Evolutionary conservation across 1,140 invertebrate genomes (phyloP).

Genomic region (Epicauta chinensis): DNA sequence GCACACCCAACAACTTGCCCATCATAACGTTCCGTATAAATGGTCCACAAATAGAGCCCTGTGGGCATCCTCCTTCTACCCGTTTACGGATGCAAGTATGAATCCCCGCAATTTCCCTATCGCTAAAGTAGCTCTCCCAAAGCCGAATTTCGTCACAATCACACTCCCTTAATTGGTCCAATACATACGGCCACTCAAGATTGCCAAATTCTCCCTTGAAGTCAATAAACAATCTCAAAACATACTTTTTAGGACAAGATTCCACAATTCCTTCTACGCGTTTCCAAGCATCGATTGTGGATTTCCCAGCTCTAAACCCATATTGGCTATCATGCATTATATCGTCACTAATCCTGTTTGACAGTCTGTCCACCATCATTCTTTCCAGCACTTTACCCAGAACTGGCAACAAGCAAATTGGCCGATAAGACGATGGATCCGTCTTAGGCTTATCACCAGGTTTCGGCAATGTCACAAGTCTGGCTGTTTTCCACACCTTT

Average conservation of each 20-base stretch:
- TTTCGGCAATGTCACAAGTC: conserved; percentile 29
- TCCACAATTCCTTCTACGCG: conserved; percentile 22
- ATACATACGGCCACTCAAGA: conserved; percentile 40
- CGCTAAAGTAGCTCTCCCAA: conserved; percentile 1
- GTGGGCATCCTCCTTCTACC: conserved; percentile 18
- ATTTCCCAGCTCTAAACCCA: conserved; percentile 25
- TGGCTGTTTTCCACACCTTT: conserved; percentile 21
- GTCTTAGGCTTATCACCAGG: neutral
- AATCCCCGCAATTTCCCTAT: neutral
- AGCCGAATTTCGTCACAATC: neutral
- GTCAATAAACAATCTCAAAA: conserved; percentile 39
- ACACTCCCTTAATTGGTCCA: conserved; percentile 8
- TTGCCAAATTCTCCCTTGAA: conserved; percentile 44
- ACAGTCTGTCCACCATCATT: conserved; percentile 23
- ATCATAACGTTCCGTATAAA: conserved; percentile 20
- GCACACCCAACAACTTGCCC: neutral
- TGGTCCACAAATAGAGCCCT: conserved; percentile 28
- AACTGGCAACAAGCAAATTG: conserved; percentile 30
- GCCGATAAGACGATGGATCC: conserved; percentile 30
- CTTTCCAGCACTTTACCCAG: conserved; percentile 33
- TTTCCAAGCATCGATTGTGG: conserved; percentile 38
- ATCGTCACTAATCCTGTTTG: neutral
- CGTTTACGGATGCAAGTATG: neutral
- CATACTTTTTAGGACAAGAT: too few relatives aligned
- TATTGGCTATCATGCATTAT: conserved; percentile 28